Conservation (phyloP, 2,888 invertebrate species). For the Ypsolopha scabrella region DNA sequence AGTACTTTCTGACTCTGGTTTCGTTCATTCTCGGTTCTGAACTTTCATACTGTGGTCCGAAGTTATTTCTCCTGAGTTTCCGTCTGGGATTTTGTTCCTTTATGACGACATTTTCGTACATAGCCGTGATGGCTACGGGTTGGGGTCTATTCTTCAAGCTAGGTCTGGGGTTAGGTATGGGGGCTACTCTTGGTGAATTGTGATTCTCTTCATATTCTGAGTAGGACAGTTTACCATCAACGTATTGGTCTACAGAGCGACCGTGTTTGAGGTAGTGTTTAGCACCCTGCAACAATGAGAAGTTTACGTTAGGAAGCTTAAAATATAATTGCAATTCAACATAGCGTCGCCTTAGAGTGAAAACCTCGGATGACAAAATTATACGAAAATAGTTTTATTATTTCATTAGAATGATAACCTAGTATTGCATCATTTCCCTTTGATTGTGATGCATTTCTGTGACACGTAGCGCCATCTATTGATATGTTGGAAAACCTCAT, state of each 20-base stretch:
- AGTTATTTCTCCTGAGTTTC: slow-evolving; percentile 73
- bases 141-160: slow-evolving; percentile 63
- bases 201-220: slow-evolving; percentile 68
- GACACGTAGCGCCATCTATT: too few relatives aligned
- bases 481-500: too few relatives aligned
- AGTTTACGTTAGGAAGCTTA: too few relatives aligned
- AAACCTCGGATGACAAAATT: too few relatives aligned
- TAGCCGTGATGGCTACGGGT: slow-evolving; percentile 79
- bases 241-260: slow-evolving; percentile 82
- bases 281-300: slow-evolving; percentile 55
- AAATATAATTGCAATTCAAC: too few relatives aligned
- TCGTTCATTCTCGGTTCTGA: slow-evolving; percentile 65
- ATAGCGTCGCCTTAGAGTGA: too few relatives aligned
- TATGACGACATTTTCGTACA: slow-evolving; percentile 78
- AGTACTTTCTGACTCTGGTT: slow-evolving; percentile 52
- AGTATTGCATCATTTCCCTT: too few relatives aligned
- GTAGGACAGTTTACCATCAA: slow-evolving; percentile 73
- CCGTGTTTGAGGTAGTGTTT: slow-evolving; percentile 76
- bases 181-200: slow-evolving; percentile 51
- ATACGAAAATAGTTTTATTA: too few relatives aligned
- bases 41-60: slow-evolving; percentile 73
- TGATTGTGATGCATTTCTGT: too few relatives aligned
- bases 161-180: slow-evolving; percentile 53
- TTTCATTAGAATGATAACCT: too few relatives aligned
- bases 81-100: slow-evolving; percentile 80